Conservation (phyloP, 2,888 invertebrate species). For the Cataglyphis albicans region DNA sequence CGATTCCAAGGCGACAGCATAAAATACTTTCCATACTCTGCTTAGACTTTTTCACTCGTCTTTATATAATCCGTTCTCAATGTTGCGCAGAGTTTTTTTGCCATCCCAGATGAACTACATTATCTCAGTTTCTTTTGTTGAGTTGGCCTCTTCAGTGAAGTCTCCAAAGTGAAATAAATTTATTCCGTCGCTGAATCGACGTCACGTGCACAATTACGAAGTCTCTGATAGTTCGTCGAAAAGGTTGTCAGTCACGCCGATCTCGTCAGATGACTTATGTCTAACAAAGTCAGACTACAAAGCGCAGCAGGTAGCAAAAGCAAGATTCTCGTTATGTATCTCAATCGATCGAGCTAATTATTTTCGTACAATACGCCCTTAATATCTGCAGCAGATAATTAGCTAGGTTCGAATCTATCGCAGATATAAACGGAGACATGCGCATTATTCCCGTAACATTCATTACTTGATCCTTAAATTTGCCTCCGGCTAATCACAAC, state of each 20-base stretch:
- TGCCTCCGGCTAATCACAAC: constrained; percentile 4
- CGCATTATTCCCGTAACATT: constrained; percentile 16
- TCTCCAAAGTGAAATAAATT: constrained; percentile 9
- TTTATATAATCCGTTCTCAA: background rate
- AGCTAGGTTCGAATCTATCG: background rate
- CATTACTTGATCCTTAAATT: constrained; percentile 24
- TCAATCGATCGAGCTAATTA: constrained; percentile 52
- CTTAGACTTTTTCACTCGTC: background rate
- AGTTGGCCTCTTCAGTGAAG: background rate
- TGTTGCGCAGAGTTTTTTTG: background rate
- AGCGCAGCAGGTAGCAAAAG: constrained; percentile 10
- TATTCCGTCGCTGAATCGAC: constrained; percentile 6
- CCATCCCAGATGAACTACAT: background rate
- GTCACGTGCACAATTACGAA: constrained; percentile 36
- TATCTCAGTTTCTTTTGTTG: constrained; percentile 11
- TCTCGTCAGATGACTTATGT: background rate
- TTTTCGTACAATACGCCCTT: constrained; percentile 26
- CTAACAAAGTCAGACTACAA: background rate
- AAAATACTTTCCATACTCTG: background rate
- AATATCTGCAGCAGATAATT: constrained; percentile 24
- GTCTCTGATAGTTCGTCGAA: background rate
- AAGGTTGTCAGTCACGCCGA: background rate
- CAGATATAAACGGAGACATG: background rate
- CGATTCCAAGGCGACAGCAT: background rate
- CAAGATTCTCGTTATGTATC: constrained; percentile 1